Percentiles rank a stretch among this genome's conserved stretches.
Conservation (phyloP, 2,888 invertebrate genomes). For the Ennomos quercinarius region DNA sequence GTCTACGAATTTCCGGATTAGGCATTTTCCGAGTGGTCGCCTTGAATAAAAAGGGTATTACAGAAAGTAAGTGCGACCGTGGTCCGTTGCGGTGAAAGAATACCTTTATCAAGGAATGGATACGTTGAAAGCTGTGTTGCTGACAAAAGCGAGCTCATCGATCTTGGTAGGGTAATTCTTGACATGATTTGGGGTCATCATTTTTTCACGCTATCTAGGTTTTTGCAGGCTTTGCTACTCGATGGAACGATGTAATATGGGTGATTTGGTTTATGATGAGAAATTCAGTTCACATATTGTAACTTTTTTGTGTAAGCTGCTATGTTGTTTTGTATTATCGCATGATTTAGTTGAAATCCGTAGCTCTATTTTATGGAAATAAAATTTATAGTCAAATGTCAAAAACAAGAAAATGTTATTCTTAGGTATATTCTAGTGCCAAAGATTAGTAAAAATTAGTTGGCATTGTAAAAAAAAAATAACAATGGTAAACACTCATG, state of each 20-base stretch:
- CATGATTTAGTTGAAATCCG: too few relatives aligned
- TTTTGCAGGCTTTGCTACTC: background rate
- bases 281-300: background rate
- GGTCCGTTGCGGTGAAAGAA: slow-evolving; percentile 16
- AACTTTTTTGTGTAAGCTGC: too few relatives aligned
- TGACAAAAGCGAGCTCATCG: slow-evolving; percentile 20
- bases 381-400: too few relatives aligned
- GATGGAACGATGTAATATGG: background rate
- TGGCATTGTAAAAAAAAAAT: too few relatives aligned
- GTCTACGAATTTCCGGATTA: slow-evolving; percentile 37
- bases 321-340: too few relatives aligned
- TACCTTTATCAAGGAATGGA: slow-evolving; percentile 25
- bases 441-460: too few relatives aligned
- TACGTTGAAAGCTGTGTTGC: slow-evolving; percentile 29
- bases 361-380: too few relatives aligned
- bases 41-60: slow-evolving; percentile 31
- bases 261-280: slow-evolving; percentile 1
- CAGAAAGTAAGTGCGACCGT: slow-evolving; percentile 20
- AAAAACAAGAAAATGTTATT: too few relatives aligned
- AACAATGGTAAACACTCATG: too few relatives aligned
- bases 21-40: slow-evolving; percentile 22
- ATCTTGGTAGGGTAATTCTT: slow-evolving; percentile 30
- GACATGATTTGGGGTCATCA: slow-evolving; percentile 31
- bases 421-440: too few relatives aligned
- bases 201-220: slow-evolving; percentile 21